These are phyloP conservation scores for Eudyptes chrysolophus DNA, from an alignment of 2,113 vertebrate genomes.

Conservation along the genomic window DNA sequence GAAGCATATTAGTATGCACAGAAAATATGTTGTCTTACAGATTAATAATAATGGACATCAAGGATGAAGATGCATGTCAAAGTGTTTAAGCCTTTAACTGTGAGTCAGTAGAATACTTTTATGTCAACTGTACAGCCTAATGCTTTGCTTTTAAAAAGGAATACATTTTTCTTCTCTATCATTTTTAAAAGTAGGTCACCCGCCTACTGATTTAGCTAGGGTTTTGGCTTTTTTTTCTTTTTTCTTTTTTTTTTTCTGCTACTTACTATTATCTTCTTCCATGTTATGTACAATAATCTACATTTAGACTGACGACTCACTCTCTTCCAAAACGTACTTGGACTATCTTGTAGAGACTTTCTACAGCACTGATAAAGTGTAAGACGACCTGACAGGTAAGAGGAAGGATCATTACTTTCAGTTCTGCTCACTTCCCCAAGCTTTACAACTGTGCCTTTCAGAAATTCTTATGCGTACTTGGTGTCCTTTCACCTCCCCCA, in stretches of 20 bases:
- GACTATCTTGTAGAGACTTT: slow-evolving; percentile 14
- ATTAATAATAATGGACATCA: too few relatives aligned
- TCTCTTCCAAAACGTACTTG: slow-evolving; percentile 3
- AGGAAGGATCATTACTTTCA: slow-evolving; percentile 16
- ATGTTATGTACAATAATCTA: slow-evolving; percentile 64
- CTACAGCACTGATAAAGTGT: slow-evolving; percentile 8
- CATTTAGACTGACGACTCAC: slow-evolving; percentile 39
- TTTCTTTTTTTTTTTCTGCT: background rate
- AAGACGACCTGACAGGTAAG: slow-evolving; percentile 22
- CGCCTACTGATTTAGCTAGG: background rate
- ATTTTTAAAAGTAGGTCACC: too few relatives aligned
- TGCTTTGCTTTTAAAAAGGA: too few relatives aligned
- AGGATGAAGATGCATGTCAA: too few relatives aligned
- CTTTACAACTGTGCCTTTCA: background rate
- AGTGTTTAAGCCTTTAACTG: too few relatives aligned
- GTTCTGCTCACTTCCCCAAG: background rate
- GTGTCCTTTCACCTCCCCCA: background rate
- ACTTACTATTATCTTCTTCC: slow-evolving; percentile 13
- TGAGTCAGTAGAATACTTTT: too few relatives aligned
- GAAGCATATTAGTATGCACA: too few relatives aligned
- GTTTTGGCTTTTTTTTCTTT: background rate
- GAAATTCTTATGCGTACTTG: background rate
- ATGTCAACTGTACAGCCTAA: too few relatives aligned
- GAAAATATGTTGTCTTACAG: too few relatives aligned
- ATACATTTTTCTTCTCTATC: too few relatives aligned